Base-by-base conservation (phyloP, 1,140 invertebrate genomes). In the Schlechtendalia chinensis region DNA sequence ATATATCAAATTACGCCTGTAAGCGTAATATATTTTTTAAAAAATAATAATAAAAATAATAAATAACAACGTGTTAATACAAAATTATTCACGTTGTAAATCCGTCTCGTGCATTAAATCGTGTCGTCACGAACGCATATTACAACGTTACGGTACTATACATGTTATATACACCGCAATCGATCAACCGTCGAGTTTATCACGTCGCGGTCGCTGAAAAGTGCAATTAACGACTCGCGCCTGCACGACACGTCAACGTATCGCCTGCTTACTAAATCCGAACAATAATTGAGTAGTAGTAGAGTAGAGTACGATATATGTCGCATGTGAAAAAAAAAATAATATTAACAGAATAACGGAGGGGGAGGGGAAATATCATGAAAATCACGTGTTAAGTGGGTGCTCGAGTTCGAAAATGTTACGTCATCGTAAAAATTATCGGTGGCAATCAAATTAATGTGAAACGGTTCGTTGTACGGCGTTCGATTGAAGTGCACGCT, bases 131-230 rank as follows among this genome's bases (percentile, higher is more conserved):
- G 39, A 24, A 22, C 16, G 14, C 0, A 47, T 47, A 47, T 67
- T 67, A 58, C 22, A 8, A 8, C 16, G 14, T 53, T 1, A 17
- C 14, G 17, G n/a, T n/a, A 22, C 16, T 1, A 19, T 24, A 17
- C 10, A 5, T 12, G 58, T 14, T n/a, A 45, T 24, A 19, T 5
- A 63, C 32, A 67, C 29, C 2, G 45, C 39, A 47, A 69, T 69
- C 65, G 65, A 69, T 69, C 65, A 69, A 69, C 65, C 39, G 6
- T 8, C 0, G n/a, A 24, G 65, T 69, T 24, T 24, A 69, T 69
- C n/a, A 69, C 39, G 65, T 69, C 32, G 32, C 4, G 32, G 65
- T 47, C 22, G n/a, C 39, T 47, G 39, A 47, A 47, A 47, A 47
- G 39, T 24, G 39, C 65, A 69, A 69, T 69, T 69, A 47, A 10